Conservation (phyloP, 2,888 invertebrate genomes). For the Eurois occulta region DNA sequence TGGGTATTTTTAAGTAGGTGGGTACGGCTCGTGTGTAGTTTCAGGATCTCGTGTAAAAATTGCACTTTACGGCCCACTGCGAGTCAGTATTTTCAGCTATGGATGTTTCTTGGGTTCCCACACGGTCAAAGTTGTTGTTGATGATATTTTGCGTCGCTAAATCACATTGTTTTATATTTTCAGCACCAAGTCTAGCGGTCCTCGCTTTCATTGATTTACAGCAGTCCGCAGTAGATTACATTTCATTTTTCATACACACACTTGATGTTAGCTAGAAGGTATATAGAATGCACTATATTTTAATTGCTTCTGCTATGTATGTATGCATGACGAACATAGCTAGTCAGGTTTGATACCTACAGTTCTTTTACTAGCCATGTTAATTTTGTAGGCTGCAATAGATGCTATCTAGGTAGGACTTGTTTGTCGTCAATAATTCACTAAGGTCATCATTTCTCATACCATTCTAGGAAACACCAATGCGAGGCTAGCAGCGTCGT, state of each 20-base stretch:
- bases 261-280: background rate
- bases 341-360: background rate
- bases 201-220: background rate
- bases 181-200: background rate
- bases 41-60: background rate
- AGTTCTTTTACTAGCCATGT: conserved; percentile 44
- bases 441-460: conserved; percentile 77
- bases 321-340: background rate
- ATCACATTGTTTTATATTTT: background rate
- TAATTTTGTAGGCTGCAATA: conserved; percentile 63
- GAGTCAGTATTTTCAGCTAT: background rate
- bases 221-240: background rate
- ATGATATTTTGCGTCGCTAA: background rate
- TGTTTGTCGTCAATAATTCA: conserved; percentile 79
- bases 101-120: background rate
- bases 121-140: background rate
- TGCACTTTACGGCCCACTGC: background rate
- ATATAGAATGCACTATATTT: background rate
- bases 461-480: conserved; percentile 82
- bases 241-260: background rate
- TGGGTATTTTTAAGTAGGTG: conserved; percentile 1
- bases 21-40: background rate
- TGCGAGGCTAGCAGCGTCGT: conserved; percentile 75
- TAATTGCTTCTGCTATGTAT: background rate
- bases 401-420: conserved; percentile 64